These are phyloP conservation scores for Ammodytes marinus DNA, from an alignment of 2,113 vertebrate genomes.

Conservation along the genomic window DNA sequence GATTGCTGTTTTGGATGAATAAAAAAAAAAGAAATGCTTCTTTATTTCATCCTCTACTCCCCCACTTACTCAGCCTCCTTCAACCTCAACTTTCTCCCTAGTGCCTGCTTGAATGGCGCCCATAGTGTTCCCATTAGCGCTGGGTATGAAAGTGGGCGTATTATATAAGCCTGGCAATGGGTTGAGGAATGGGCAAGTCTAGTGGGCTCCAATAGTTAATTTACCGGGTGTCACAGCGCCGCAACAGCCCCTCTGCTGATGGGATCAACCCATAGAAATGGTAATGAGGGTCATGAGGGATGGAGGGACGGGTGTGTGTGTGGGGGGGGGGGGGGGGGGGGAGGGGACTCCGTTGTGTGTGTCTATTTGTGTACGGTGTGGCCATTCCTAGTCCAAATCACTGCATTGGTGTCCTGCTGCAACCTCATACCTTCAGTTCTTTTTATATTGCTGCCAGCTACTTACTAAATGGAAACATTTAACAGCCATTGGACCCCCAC, in stretches of 20 bases:
- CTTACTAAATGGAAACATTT: constrained; percentile 11
- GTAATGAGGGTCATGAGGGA: constrained; percentile 72
- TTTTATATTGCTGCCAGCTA: constrained; percentile 10
- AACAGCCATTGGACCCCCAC: neutral
- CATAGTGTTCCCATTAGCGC: constrained; percentile 53
- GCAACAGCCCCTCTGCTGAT: constrained; percentile 59
- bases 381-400: constrained; percentile 31
- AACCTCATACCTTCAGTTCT: constrained; percentile 23
- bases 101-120: constrained; percentile 46
- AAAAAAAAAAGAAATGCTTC: constrained; percentile 42
- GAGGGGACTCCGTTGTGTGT: constrained; percentile 39
- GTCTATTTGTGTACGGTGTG: constrained; percentile 33
- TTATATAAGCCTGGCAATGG: constrained; percentile 72
- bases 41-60: constrained; percentile 4
- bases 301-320: constrained; percentile 25
- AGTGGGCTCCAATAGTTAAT: constrained; percentile 64
- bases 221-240: constrained; percentile 65
- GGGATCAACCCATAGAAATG: constrained; percentile 73
- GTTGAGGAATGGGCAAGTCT: constrained; percentile 50
- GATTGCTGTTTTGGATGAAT: constrained; percentile 41
- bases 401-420: constrained; percentile 28
- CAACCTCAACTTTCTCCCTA: neutral
- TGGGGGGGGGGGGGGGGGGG: neutral
- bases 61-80: constrained; percentile 5
- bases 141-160: constrained; percentile 67